Evolutionary conservation across 1,140 invertebrate species (phyloP).

Genomic region (Lepidurus apus): DNA sequence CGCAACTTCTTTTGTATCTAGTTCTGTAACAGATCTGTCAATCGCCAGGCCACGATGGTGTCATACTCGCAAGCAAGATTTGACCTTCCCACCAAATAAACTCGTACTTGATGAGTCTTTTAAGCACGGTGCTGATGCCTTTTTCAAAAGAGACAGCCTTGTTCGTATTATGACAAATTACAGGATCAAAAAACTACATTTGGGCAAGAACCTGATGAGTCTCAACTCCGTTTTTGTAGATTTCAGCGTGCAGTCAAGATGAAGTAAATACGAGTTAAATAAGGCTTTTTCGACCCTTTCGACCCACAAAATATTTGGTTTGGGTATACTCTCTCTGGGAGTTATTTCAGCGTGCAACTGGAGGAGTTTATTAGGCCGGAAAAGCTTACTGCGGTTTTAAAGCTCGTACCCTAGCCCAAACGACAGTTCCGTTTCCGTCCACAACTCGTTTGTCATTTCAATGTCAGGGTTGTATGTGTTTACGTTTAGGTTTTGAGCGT

Average conservation of each 20-base stretch:
- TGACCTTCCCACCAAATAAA: neutral
- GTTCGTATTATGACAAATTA: no score
- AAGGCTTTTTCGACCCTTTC: no score
- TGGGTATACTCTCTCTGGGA: neutral
- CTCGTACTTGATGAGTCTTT: neutral
- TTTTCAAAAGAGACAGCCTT: no score
- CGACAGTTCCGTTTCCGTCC: conserved; percentile 5
- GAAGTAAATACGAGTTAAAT: no score
- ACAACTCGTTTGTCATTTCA: conserved; percentile 18
- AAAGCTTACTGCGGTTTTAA: conserved; percentile 14
- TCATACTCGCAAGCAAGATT: neutral
- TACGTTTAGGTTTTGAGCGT: neutral
- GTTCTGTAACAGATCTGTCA: conserved; percentile 18
- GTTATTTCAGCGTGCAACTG: neutral
- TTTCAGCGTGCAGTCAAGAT: no score
- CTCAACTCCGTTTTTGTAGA: no score
- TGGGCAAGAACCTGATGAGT: no score
- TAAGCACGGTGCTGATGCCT: neutral
- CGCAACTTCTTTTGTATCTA: conserved; percentile 15
- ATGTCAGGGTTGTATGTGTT: conserved; percentile 10
- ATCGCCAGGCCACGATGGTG: neutral
- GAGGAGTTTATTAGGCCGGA: neutral
- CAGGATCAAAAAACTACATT: no score
- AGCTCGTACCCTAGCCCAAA: neutral
- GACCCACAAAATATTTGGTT: neutral